Conservation (phyloP, 2,888 invertebrate species). For the Agrochola litura region DNA sequence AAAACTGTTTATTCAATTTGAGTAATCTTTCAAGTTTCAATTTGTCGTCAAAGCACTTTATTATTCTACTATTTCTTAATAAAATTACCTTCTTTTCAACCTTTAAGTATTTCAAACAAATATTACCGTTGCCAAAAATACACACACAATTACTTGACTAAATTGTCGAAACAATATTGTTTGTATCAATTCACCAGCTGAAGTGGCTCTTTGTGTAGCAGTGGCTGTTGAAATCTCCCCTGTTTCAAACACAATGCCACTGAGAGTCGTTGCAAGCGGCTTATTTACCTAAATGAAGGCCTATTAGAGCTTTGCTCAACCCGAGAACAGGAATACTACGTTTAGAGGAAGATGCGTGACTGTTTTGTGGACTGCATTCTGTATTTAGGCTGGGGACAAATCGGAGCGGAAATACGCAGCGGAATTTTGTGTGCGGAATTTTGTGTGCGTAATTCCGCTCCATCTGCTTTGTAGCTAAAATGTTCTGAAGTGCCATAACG, state of each 20-base stretch:
- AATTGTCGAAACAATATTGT: slow-evolving; percentile 42
- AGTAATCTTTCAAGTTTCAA: no score
- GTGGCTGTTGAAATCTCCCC: slow-evolving; percentile 35
- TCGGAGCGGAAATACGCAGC: no score
- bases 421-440: not conserved
- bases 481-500: not conserved
- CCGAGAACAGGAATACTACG: slow-evolving; percentile 18
- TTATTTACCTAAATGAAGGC: slow-evolving; percentile 53
- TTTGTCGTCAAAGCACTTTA: no score
- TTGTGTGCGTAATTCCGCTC: not conserved
- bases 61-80: no score
- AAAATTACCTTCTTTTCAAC: no score
- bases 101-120: not conserved
- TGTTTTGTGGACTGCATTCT: slow-evolving; percentile 15
- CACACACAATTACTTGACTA: slow-evolving; percentile 6
- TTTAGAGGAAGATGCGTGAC: slow-evolving; percentile 23
- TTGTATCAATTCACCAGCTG: slow-evolving; percentile 51
- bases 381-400: slow-evolving; percentile 8
- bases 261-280: slow-evolving; percentile 38
- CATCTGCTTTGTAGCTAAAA: not conserved
- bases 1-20: no score
- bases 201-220: slow-evolving; percentile 45
- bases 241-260: slow-evolving; percentile 46
- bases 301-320: slow-evolving; percentile 46
- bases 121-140: not conserved